These are phyloP conservation scores for Drosophila funebris DNA, from an alignment of 1,140 invertebrate genomes.

Conservation along the genomic window DNA sequence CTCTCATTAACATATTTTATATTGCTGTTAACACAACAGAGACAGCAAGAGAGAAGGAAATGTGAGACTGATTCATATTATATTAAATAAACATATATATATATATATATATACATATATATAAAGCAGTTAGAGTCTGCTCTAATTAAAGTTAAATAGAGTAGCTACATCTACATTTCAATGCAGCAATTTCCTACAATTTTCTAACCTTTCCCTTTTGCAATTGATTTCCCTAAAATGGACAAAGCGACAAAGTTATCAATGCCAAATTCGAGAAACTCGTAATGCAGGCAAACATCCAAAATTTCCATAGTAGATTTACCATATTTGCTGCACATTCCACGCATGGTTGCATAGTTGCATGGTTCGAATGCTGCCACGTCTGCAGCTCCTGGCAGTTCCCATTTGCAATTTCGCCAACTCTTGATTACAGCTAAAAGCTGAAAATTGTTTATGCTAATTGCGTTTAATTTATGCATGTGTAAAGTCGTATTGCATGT, in stretches of 20 bases:
- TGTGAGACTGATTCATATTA: no score
- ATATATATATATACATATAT: no score
- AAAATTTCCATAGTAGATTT: slow-evolving; percentile 21
- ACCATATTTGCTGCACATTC: slow-evolving; percentile 19
- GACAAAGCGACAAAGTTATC: not conserved
- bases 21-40: no score
- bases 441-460: slow-evolving; percentile 82
- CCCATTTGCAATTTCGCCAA: slow-evolving; percentile 1
- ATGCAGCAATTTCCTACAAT: not conserved
- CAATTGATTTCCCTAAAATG: not conserved
- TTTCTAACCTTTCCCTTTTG: not conserved
- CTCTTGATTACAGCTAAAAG: slow-evolving; percentile 66
- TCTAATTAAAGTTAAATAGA: no score
- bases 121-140: no score
- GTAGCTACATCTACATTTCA: no score
- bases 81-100: no score
- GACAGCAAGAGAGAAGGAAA: no score
- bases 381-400: slow-evolving; percentile 12
- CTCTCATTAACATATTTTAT: no score
- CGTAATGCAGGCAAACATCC: slow-evolving; percentile 11
- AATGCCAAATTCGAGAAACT: slow-evolving; percentile 1
- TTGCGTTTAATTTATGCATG: slow-evolving; percentile 81
- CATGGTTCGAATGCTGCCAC: slow-evolving; percentile 4
- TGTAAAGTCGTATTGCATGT: slow-evolving; percentile 25
- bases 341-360: slow-evolving; percentile 5